These are phyloP conservation scores for Myripristis murdjan DNA, from an alignment of 2,797 vertebrate species.

Conservation along the genomic window DNA sequence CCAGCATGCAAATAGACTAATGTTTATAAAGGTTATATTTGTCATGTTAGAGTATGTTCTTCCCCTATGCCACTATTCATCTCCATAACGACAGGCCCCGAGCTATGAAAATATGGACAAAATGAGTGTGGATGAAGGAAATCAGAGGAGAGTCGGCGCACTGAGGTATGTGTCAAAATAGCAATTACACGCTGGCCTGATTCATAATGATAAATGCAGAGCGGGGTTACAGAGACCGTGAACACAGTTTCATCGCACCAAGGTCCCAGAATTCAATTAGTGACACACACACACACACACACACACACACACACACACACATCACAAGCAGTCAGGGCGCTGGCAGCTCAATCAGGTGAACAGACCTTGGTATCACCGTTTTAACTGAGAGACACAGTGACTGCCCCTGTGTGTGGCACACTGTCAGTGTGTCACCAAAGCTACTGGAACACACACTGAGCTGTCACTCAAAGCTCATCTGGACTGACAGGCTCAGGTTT, in stretches of 20 bases:
- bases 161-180: slow-evolving; percentile 73
- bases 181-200: slow-evolving; percentile 75
- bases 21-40: slow-evolving; percentile 43
- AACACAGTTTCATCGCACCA: slow-evolving; percentile 58
- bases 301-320: slow-evolving; percentile 18
- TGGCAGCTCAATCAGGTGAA: slow-evolving; percentile 40
- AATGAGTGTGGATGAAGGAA: slow-evolving; percentile 45
- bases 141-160: slow-evolving; percentile 35
- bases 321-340: not conserved
- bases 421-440: slow-evolving; percentile 30
- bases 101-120: slow-evolving; percentile 46
- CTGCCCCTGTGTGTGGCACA: slow-evolving; percentile 5
- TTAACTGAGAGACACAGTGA: slow-evolving; percentile 29
- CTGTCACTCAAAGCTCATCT: slow-evolving; percentile 44
- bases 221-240: slow-evolving; percentile 52
- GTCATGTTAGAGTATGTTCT: slow-evolving; percentile 38
- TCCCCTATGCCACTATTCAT: slow-evolving; percentile 29
- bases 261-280: slow-evolving; percentile 71
- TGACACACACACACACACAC: slow-evolving; percentile 27
- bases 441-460: slow-evolving; percentile 33
- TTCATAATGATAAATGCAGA: slow-evolving; percentile 70
- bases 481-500: slow-evolving; percentile 25
- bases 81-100: slow-evolving; percentile 31
- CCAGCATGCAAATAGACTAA: slow-evolving; percentile 31
- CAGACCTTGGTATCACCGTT: slow-evolving; percentile 34